phyloP scores from a whole-genome alignment of 2,888 invertebrate genomes.

The Lycocerus yunnanus region DNA sequence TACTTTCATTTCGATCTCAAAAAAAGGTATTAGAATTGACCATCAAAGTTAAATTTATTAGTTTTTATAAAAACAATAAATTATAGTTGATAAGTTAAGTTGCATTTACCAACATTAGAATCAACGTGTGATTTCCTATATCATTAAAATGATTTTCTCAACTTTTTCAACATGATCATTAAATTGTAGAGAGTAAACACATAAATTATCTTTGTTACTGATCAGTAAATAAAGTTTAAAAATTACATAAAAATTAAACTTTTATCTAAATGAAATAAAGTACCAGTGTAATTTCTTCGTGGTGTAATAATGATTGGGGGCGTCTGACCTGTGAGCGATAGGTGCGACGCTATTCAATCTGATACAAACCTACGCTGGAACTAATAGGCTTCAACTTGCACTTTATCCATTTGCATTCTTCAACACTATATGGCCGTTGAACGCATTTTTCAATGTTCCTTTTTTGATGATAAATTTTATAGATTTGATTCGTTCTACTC shows the following conservation, averaged over 20 bases:
- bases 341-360: constrained; percentile 34
- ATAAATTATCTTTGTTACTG: constrained; percentile 11
- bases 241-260: constrained; percentile 15
- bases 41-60: constrained; percentile 3
- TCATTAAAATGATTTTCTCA: constrained; percentile 5
- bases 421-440: constrained; percentile 18
- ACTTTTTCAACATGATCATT: constrained; percentile 1
- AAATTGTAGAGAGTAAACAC: constrained; percentile 7
- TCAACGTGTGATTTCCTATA: constrained; percentile 2
- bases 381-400: constrained; percentile 20
- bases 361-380: constrained; percentile 29
- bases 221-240: constrained; percentile 15
- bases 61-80: not conserved
- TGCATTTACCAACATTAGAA: not conserved
- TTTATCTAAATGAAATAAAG: constrained; percentile 37
- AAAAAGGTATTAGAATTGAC: not conserved
- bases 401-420: constrained; percentile 23
- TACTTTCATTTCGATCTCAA: not conserved
- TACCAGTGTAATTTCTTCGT: constrained; percentile 30
- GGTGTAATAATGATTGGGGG: constrained; percentile 32
- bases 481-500: constrained; percentile 10
- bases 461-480: constrained; percentile 17
- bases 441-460: constrained; percentile 17
- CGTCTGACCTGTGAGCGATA: constrained; percentile 30
- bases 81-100: constrained; percentile 3